A percentile compares a stretch with the other conserved stretches of the same genome.
phyloP scores from a whole-genome alignment of 2,888 invertebrate species.

The Globia sparganii region DNA sequence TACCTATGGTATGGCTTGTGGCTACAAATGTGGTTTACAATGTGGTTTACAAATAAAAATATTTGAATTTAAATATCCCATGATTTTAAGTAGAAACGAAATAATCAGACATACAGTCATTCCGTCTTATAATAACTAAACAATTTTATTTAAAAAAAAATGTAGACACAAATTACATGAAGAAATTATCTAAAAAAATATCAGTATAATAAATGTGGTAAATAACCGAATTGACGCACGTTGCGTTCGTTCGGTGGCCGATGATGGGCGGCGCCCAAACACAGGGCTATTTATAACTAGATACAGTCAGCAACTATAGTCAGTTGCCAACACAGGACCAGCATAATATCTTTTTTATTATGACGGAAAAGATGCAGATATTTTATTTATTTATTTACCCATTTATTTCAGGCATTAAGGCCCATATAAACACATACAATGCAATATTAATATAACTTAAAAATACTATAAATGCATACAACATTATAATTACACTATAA shows the following conservation, averaged over 20 bases:
- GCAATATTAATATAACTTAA: too few species aligned
- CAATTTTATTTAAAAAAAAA: constrained; percentile 27
- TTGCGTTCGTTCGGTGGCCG: constrained; percentile 8
- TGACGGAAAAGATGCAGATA: background rate
- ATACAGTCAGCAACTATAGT: constrained; percentile 11
- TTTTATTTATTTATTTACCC: too few species aligned
- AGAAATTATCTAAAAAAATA: constrained; percentile 23
- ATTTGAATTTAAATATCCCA: background rate
- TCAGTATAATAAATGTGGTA: constrained; percentile 33
- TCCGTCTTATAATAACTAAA: constrained; percentile 9
- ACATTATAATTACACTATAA: too few species aligned
- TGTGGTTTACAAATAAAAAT: background rate
- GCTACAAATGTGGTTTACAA: too few species aligned
- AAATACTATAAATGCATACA: too few species aligned
- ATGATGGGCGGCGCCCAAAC: constrained; percentile 12
- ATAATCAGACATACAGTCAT: constrained; percentile 9
- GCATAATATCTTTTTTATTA: background rate
- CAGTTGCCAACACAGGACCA: background rate
- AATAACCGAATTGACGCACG: constrained; percentile 45
- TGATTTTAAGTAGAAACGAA: background rate
- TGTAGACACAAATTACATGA: constrained; percentile 34
- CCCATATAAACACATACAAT: too few species aligned
- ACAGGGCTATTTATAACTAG: constrained; percentile 15
- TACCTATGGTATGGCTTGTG: too few species aligned
- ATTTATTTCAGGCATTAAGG: too few species aligned